phyloP scores from a whole-genome alignment of 2,113 vertebrate species.

The Dasyurus viverrinus region DNA sequence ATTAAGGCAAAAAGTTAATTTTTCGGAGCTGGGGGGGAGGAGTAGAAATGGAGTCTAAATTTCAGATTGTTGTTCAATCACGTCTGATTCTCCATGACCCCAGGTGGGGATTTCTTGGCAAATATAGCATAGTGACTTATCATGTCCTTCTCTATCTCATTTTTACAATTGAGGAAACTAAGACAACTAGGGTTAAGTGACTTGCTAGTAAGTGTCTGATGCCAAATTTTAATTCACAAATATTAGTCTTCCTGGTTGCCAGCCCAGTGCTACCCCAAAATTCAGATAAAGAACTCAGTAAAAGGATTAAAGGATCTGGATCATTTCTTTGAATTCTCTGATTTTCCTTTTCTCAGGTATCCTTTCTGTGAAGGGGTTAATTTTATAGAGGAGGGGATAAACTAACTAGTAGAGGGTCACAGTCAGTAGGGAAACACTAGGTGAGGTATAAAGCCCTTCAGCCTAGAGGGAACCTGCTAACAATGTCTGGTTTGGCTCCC shows the following conservation, averaged over 20 bases:
- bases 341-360: background rate
- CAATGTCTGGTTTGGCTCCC: too few relatives aligned
- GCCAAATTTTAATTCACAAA: background rate
- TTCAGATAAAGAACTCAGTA: background rate
- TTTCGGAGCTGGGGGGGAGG: background rate
- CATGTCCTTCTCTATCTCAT: too few relatives aligned
- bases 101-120: too few relatives aligned
- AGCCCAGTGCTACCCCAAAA: background rate
- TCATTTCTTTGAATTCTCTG: background rate
- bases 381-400: background rate
- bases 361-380: background rate
- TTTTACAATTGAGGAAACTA: background rate
- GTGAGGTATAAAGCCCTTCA: too few relatives aligned
- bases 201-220: background rate
- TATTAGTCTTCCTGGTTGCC: background rate
- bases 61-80: background rate
- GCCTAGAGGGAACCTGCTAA: too few relatives aligned
- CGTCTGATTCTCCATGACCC: too few relatives aligned
- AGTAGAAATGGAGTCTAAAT: background rate
- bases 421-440: too few relatives aligned
- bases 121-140: too few relatives aligned
- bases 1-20: background rate
- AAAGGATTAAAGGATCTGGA: background rate
- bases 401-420: background rate
- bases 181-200: background rate